These are phyloP conservation scores for Aphelocoma coerulescens DNA, from an alignment of 2,113 vertebrate genomes.

Conservation along the genomic window DNA sequence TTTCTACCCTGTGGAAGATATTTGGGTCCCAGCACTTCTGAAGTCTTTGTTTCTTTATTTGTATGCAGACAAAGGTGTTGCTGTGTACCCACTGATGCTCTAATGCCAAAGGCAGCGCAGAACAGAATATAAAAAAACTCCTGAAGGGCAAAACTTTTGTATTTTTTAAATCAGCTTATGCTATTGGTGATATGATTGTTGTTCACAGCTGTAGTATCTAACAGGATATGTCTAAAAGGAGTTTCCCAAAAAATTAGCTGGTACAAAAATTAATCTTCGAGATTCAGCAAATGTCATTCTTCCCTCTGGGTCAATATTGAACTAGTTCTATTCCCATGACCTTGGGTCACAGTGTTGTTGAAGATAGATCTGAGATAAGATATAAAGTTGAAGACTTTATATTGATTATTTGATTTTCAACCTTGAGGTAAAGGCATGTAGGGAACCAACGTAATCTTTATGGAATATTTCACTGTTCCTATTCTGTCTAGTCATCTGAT, in stretches of 20 bases:
- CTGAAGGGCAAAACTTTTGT: background rate
- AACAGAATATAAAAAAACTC: background rate
- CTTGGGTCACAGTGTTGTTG: background rate
- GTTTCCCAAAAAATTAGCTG: background rate
- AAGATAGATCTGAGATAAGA: constrained; percentile 40
- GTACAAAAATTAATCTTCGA: background rate
- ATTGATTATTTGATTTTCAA: constrained; percentile 41
- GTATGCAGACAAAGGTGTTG: background rate
- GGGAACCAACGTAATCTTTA: background rate
- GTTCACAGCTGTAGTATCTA: background rate
- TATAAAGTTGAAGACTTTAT: background rate
- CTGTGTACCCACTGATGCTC: background rate
- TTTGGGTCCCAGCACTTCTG: background rate
- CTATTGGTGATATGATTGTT: background rate
- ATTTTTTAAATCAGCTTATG: background rate
- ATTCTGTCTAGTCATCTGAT: background rate
- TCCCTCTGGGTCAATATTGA: background rate
- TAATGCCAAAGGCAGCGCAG: background rate
- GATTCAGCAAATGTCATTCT: background rate
- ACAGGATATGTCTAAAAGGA: background rate
- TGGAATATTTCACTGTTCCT: background rate
- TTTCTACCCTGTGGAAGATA: background rate
- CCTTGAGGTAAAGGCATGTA: background rate
- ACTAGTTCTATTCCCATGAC: background rate
- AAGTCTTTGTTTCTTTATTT: background rate